These are phyloP conservation scores for Polymixis flavicincta DNA, from an alignment of 2,888 invertebrate genomes.

Conservation along the genomic window DNA sequence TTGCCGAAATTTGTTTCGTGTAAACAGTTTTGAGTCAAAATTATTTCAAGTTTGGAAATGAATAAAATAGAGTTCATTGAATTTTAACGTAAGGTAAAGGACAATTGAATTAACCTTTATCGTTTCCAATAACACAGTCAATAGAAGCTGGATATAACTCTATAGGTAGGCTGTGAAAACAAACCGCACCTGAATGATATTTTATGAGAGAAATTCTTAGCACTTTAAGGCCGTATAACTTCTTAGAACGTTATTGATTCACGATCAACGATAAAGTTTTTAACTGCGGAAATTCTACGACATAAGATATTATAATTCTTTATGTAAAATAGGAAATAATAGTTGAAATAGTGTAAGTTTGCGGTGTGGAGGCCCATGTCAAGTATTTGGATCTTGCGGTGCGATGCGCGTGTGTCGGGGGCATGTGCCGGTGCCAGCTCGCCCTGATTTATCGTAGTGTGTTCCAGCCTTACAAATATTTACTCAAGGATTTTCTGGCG, in stretches of 20 bases:
- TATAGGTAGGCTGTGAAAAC: conserved; percentile 16
- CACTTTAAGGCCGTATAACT: conserved; percentile 40
- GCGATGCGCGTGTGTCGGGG: conserved; percentile 66
- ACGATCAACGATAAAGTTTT: conserved; percentile 48
- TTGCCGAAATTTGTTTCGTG: conserved; percentile 20
- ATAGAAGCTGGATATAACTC: conserved; percentile 6
- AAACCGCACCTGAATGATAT: conserved; percentile 37
- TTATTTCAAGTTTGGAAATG: conserved; percentile 11
- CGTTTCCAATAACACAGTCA: conserved; percentile 4
- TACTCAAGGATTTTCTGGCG: conserved; percentile 61
- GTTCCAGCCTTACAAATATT: conserved; percentile 59
- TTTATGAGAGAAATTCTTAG: conserved; percentile 44
- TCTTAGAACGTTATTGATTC: conserved; percentile 50
- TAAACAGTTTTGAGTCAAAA: conserved; percentile 10
- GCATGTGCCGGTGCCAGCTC: conserved; percentile 66
- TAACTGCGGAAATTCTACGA: conserved; percentile 39
- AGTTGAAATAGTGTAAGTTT: conserved; percentile 56
- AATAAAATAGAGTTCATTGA: conserved; percentile 13
- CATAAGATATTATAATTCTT: conserved; percentile 20
- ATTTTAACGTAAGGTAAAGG: no score
- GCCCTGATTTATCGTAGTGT: conserved; percentile 69
- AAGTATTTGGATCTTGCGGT: conserved; percentile 63
- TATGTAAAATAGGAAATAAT: conserved; percentile 29
- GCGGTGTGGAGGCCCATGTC: conserved; percentile 65
- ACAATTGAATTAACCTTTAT: conserved; percentile 12